Evolutionary conservation across 2,888 invertebrate species (phyloP).

Genomic region (Nomada hirtipes): DNA sequence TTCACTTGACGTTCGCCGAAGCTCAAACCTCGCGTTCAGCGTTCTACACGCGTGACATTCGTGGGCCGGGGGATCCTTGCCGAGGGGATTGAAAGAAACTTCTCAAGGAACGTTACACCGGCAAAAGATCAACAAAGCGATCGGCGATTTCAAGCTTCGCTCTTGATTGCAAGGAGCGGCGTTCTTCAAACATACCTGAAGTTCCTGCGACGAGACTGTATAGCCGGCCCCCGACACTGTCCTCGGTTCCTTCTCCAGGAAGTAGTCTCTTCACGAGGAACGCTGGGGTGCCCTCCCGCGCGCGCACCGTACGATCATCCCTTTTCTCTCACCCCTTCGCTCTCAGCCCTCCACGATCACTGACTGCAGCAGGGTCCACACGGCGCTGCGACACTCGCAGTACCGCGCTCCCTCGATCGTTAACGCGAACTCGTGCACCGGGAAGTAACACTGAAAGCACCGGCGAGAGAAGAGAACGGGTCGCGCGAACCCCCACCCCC

Average conservation of each 20-base stretch:
- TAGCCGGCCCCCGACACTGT: not conserved
- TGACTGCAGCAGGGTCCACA: slow-evolving; percentile 55
- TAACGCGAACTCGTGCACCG: slow-evolving; percentile 52
- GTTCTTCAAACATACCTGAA: slow-evolving; percentile 52
- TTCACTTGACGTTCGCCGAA: slow-evolving; percentile 10
- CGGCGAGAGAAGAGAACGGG: slow-evolving; percentile 23
- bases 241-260: slow-evolving; percentile 30
- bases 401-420: slow-evolving; percentile 60
- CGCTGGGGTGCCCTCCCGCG: slow-evolving; percentile 17
- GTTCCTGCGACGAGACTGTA: slow-evolving; percentile 4
- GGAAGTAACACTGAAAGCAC: slow-evolving; percentile 36
- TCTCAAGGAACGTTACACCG: not conserved
- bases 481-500: slow-evolving; percentile 8
- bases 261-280: slow-evolving; percentile 23
- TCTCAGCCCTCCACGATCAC: slow-evolving; percentile 46
- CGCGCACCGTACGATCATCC: slow-evolving; percentile 48
- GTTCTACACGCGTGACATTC: not conserved
- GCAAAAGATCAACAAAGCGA: slow-evolving; percentile 17
- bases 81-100: not conserved
- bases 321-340: slow-evolving; percentile 37
- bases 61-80: not conserved
- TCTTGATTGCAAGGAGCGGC: not conserved
- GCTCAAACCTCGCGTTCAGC: not conserved
- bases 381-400: slow-evolving; percentile 63
- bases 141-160: slow-evolving; percentile 4